Base-by-base conservation (phyloP, 2,888 invertebrate species). In the Drosophila picticornis region DNA sequence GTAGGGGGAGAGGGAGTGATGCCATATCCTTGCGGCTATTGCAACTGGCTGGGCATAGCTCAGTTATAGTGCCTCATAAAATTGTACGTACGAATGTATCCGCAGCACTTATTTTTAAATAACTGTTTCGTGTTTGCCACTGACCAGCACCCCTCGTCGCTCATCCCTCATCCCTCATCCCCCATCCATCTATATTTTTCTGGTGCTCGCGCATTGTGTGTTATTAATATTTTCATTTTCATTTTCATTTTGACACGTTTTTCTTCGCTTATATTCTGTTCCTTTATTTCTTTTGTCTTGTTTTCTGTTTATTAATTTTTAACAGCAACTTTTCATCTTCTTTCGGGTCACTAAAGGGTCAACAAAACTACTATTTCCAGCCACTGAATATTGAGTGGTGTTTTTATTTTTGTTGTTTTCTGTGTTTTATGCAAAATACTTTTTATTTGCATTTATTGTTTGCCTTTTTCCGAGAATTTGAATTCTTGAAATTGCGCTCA, bases 151-250 rank as follows among this genome's bases (percentile, higher is more conserved):
- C 32, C 11, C 38, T 1, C n/a, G 1, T 4, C 48, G 4, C n/a
- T 6, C 43, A 0, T 11, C 52, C 16, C 27, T 19, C 56, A n/a
- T n/a, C 25, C 43, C 38, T n/a, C 34, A 5, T 25, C 43, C 31
- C 9, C 27, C n/a, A 46, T 9, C 25, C 16, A 46, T 46, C 46
- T 16, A 46, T 46, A 25, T 46, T 25, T 46, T 25, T 7, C 25
- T 16, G 25, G 9, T 27, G 52, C 36, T 70, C 36, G 51, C 64
- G 61, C 50, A 73, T 58, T 62, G 51, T 73, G 83, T 85, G 83
- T 85, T 84, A 84, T 84, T 84, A 84, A 88, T 83, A 88, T 85
- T 84, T 85, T 88, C 85, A 85, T 84, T 88, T 72, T 43, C 5
- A 43, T 43, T 88, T 72, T 25, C 2, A 46, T 46, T 46, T 71